These are phyloP conservation scores for Volucella inflata DNA, from an alignment of 2,888 invertebrate species.

Conservation along the genomic window DNA sequence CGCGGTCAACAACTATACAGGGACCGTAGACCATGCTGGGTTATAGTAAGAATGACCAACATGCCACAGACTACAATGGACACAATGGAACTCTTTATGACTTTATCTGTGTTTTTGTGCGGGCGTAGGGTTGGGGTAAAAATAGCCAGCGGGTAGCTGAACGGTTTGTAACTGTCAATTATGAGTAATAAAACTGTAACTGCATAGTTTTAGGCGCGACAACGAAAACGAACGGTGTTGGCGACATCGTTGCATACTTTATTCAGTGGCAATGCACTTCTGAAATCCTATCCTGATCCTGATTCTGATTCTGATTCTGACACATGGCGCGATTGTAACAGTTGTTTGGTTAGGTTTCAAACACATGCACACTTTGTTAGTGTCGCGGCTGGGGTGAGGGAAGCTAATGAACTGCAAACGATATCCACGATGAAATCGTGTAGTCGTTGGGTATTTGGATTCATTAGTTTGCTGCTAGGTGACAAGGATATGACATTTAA, in stretches of 20 bases:
- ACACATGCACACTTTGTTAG: neutral
- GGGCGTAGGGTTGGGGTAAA: conserved; percentile 2
- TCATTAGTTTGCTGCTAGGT: conserved; percentile 34
- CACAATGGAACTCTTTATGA: conserved; percentile 62
- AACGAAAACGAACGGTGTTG: conserved; percentile 31
- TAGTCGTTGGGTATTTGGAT: conserved; percentile 25
- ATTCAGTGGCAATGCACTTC: conserved; percentile 71
- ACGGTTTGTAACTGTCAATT: conserved; percentile 70
- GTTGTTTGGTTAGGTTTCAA: conserved; percentile 1
- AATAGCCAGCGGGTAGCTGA: conserved; percentile 3
- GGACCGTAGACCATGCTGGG: conserved; percentile 13
- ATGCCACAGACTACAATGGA: conserved; percentile 74
- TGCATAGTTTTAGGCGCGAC: conserved; percentile 72
- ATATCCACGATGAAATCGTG: conserved; percentile 67
- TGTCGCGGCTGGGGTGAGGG: neutral
- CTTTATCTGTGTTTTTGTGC: conserved; percentile 59
- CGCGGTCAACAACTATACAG: neutral
- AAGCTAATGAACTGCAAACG: conserved; percentile 74
- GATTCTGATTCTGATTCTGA: too few relatives aligned
- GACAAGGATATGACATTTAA: conserved; percentile 67
- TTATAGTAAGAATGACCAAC: conserved; percentile 14
- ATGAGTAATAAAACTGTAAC: conserved; percentile 74
- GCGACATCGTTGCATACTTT: conserved; percentile 64
- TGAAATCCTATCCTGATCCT: conserved; percentile 63
- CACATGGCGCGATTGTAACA: conserved; percentile 27